These are phyloP conservation scores for Theropithecus gelada DNA, from an alignment of 2,113 vertebrate genomes.

Conservation along the genomic window DNA sequence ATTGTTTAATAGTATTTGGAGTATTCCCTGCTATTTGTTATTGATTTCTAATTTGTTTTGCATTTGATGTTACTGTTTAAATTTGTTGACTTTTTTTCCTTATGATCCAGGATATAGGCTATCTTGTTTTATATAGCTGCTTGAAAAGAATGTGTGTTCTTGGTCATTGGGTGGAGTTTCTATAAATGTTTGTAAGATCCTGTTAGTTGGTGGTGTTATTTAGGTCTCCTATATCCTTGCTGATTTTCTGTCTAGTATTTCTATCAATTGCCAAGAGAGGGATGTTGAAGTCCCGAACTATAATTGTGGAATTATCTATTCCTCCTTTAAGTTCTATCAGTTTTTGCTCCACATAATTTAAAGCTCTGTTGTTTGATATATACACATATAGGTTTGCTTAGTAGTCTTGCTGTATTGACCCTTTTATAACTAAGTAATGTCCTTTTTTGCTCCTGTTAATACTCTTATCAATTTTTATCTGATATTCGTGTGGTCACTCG, in stretches of 20 bases:
- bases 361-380: neutral
- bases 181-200: neutral
- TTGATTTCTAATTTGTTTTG: neutral
- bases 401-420: neutral
- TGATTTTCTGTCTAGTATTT: neutral
- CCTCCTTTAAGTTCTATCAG: neutral
- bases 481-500: neutral
- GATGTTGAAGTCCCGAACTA: neutral
- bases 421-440: neutral
- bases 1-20: neutral
- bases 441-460: neutral
- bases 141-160: neutral
- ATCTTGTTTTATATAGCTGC: neutral
- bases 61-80: neutral
- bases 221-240: neutral
- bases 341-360: neutral
- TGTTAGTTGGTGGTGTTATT: neutral
- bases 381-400: neutral
- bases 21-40: neutral
- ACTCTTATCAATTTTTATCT: neutral
- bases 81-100: slow-evolving; percentile 4
- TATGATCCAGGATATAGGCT: neutral
- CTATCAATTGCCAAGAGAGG: neutral
- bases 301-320: neutral
- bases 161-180: neutral